Evolutionary conservation across 2,797 vertebrate genomes (phyloP), one percentile per base, ranked within the genome.

Genomic region (Pangasius krempfi): DNA sequence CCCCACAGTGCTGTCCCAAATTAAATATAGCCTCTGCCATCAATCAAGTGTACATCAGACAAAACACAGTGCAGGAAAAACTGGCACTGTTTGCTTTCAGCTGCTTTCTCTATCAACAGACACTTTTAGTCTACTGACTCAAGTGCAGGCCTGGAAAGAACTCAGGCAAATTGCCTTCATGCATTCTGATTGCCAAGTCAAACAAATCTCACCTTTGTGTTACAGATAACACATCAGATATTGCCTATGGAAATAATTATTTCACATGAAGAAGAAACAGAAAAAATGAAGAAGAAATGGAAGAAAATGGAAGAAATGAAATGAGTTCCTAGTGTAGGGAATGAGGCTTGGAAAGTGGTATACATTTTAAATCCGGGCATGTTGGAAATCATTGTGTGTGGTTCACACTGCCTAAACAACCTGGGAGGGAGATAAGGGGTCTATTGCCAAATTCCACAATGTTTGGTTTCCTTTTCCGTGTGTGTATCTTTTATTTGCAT

Each of bases 401-500:
- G 92, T 84, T 85, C 92, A 90, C 92, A 90, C 88, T 90, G 89
- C 91, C 91, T 94, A 92, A 92, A 73, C 83, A 92, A 91, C 90
- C 91, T 91, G 84, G 90, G 92, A 89, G 91, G 91, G 85, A 88
- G 89, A 68, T 66, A 88, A 82, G 44, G 5, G 47, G 66, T n/a
- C 75, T 27, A 20, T 89, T 90, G 91, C 92, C 90, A 89, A 86
- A 93, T 92, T 93, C 90, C 91, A 92, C 92, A 92, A 91, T 92
- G 91, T 92, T 92, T 92, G 92, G 91, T 86, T 93, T 91, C 90
- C 90, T 80, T 90, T 93, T 93, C 91, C 94, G 89, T 91, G 91
- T 93, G 90, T 84, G 91, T 87, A 84, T 76, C 72, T 92, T 94
- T 94, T 93, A 93, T 93, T 91, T 91, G 91, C 88, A 76, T n/a